phyloP scores from a whole-genome alignment of 2,888 invertebrate genomes.

The Teleiodes luculella region DNA sequence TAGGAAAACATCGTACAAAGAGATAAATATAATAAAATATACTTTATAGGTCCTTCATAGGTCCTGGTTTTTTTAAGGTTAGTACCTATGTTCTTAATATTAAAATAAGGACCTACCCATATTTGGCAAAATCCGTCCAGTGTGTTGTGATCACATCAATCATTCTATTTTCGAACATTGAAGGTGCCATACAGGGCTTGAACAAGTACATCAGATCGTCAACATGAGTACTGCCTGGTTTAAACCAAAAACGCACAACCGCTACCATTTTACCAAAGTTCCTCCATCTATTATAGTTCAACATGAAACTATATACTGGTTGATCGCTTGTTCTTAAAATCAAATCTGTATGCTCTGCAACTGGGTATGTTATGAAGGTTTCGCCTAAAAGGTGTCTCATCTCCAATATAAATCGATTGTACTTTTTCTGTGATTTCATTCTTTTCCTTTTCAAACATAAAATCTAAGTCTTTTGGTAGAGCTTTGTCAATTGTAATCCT shows the following conservation, averaged over 20 bases:
- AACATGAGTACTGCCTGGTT: slow-evolving; percentile 51
- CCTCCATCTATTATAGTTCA: slow-evolving; percentile 48
- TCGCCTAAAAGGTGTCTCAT: background rate
- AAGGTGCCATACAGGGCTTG: slow-evolving; percentile 34
- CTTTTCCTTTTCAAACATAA: background rate
- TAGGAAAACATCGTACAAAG: too few species aligned
- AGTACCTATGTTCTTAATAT: too few species aligned
- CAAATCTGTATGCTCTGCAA: slow-evolving; percentile 19
- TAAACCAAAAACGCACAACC: slow-evolving; percentile 18
- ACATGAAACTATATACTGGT: slow-evolving; percentile 50
- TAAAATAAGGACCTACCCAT: slow-evolving; percentile 43
- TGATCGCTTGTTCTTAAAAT: slow-evolving; percentile 21
- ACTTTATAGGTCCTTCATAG: background rate
- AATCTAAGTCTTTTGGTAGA: background rate
- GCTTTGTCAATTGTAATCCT: background rate
- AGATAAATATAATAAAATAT: too few species aligned
- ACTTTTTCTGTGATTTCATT: background rate
- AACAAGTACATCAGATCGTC: slow-evolving; percentile 63
- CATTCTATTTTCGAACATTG: slow-evolving; percentile 42
- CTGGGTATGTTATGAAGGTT: background rate
- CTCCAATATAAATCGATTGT: background rate
- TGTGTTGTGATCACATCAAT: slow-evolving; percentile 49
- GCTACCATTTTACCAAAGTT: slow-evolving; percentile 42
- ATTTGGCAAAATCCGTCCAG: slow-evolving; percentile 67
- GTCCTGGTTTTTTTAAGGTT: background rate